Evolutionary conservation across 2,888 invertebrate species (phyloP), one percentile per base, ranked within the genome.

Genomic region (Neoitamus cyanurus): DNA sequence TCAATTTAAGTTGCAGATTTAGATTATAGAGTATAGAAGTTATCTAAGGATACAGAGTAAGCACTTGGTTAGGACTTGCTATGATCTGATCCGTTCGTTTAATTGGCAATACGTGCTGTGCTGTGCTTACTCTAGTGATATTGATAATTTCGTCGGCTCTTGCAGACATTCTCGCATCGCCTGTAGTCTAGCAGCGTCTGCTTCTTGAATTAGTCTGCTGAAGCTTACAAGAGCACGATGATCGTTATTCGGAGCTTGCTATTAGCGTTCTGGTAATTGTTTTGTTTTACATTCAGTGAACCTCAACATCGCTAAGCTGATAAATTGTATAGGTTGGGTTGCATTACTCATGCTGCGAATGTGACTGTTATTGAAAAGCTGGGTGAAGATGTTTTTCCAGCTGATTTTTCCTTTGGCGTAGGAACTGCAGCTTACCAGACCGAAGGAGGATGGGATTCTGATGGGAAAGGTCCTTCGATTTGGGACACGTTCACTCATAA

Each of bases 401-500:
- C 75, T 0, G 80, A 87, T 37, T 89, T 89, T 84, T 85, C 86
- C 46, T 88, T 89, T 86, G 89, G 89, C 0, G 89, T 88, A 1
- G 87, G 89, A 31, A 89, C 89, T 1, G 88, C 89, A 1, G 89
- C 89, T 20, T 89, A 88, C 87, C 89, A 89, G 85, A 88, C 89
- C 34, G 89, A 89, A 87, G 89, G 89, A 6, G 89, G 86, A 30
- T 89, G 89, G 89, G 87, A 89, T 87, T 88, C 86, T 77, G 89
- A 89, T 83, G 93, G 92, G 30, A 93, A 92, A 88, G 92, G 92
- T 4, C 91, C 91, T 87, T 93, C 91, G 87, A 92, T 93, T 85
- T 93, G 93, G 93, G 93, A 93, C 87, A 88, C 88, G 5, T 89
- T 89, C 80, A 89, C 89, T 2, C 90, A 90, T 85, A 84, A 86